A percentile compares a stretch with the other conserved stretches of the same genome.
Evolutionary conservation across 2,888 invertebrate genomes (phyloP).

Genomic region (Mellilla xanthometata): DNA sequence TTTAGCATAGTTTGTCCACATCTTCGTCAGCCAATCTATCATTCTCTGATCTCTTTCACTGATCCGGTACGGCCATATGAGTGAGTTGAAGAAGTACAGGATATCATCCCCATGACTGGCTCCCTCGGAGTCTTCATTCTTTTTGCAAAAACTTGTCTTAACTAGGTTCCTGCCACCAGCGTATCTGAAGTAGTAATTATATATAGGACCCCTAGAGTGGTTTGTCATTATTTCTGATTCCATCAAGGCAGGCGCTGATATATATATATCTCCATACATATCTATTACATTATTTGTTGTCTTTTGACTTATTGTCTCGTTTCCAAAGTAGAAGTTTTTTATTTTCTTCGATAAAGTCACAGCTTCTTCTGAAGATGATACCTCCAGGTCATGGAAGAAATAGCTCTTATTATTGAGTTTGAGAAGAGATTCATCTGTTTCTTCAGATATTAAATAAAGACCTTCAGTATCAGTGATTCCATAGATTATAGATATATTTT

Average conservation of each 20-base stretch:
- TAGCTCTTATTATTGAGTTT: slow-evolving; percentile 5
- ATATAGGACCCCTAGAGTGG: slow-evolving; percentile 46
- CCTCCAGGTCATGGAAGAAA: slow-evolving; percentile 29
- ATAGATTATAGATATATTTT: slow-evolving; percentile 48
- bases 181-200: slow-evolving; percentile 66
- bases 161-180: slow-evolving; percentile 60
- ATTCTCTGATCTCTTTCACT: slow-evolving; percentile 47
- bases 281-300: slow-evolving; percentile 56
- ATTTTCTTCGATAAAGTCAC: slow-evolving; percentile 41
- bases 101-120: slow-evolving; percentile 68
- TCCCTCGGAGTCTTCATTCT: slow-evolving; percentile 46
- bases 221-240: slow-evolving; percentile 50
- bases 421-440: slow-evolving; percentile 35
- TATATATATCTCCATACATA: slow-evolving; percentile 63
- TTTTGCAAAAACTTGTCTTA: slow-evolving; percentile 43
- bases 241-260: slow-evolving; percentile 63
- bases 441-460: slow-evolving; percentile 40
- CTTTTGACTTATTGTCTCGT: slow-evolving; percentile 63
- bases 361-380: slow-evolving; percentile 53
- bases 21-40: slow-evolving; percentile 56
- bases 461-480: slow-evolving; percentile 66
- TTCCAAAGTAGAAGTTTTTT: slow-evolving; percentile 67
- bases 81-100: slow-evolving; percentile 60
- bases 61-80: slow-evolving; percentile 53
- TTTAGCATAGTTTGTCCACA: slow-evolving; percentile 75